phyloP scores from a whole-genome alignment of 2,797 vertebrate species.

The Bradypus variegatus region DNA sequence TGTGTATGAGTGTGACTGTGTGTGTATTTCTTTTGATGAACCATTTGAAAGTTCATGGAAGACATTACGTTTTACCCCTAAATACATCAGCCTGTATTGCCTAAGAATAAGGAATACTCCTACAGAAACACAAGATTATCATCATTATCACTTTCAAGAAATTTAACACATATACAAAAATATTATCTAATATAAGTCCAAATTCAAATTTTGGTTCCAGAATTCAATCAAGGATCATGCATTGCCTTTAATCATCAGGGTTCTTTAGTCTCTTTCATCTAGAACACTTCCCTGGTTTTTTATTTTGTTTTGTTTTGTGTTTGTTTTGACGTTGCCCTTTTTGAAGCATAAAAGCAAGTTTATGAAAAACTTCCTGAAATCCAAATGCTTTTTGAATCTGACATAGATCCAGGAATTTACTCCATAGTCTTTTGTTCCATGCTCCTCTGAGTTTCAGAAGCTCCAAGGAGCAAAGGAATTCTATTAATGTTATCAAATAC shows the following conservation, averaged over 20 bases:
- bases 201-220: neutral
- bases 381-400: neutral
- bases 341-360: neutral
- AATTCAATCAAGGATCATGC: neutral
- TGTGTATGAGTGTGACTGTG: neutral
- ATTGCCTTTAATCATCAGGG: neutral
- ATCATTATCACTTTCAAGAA: neutral
- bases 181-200: neutral
- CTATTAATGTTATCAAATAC: neutral
- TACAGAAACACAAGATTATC: neutral
- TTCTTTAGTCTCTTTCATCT: neutral
- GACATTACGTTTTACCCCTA: neutral
- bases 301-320: neutral
- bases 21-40: neutral
- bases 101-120: neutral
- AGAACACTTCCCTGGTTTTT: neutral
- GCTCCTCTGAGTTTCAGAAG: neutral
- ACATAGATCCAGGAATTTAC: neutral
- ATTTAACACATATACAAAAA: neutral
- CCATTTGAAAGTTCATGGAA: neutral
- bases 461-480: constrained; percentile 5
- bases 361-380: neutral
- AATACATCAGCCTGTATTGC: neutral
- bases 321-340: neutral
- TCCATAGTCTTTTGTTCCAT: neutral